Evolutionary conservation across 1,140 invertebrate species (phyloP).

Genomic region (Psilanteris sp.): DNA sequence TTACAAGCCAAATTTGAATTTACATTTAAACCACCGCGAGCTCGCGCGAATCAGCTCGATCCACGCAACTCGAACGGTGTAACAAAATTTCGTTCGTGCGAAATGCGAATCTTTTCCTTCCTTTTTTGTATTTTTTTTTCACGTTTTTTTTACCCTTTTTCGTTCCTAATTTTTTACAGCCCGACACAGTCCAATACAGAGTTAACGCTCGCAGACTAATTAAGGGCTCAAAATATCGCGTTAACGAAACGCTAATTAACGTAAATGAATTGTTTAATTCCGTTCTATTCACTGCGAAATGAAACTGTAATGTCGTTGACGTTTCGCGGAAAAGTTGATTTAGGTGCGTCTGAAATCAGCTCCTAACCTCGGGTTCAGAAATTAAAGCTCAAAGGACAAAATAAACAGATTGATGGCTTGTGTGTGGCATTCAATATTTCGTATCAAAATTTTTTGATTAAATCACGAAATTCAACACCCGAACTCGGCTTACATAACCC

Average conservation of each 20-base stretch:
- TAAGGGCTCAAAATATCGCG: background rate
- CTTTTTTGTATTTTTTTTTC: too few relatives aligned
- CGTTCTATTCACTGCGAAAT: conserved; percentile 12
- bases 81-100: too few relatives aligned
- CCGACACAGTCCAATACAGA: too few relatives aligned
- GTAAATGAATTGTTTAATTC: conserved; percentile 18
- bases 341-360: conserved; percentile 30
- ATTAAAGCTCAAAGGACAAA: conserved; percentile 31
- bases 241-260: too few relatives aligned
- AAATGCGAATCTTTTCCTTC: too few relatives aligned
- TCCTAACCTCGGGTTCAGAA: conserved; percentile 24
- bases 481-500: too few relatives aligned
- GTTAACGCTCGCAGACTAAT: too few relatives aligned
- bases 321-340: conserved; percentile 15
- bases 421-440: conserved; percentile 32
- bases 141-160: too few relatives aligned
- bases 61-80: too few relatives aligned
- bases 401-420: conserved; percentile 37
- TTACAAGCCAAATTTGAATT: background rate
- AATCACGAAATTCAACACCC: too few relatives aligned
- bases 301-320: conserved; percentile 23
- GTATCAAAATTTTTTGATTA: conserved; percentile 2
- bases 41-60: too few relatives aligned
- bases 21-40: too few relatives aligned
- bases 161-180: background rate